Evolutionary conservation across 2,113 vertebrate genomes (phyloP).

Genomic region (Gymnorhina tibicen): DNA sequence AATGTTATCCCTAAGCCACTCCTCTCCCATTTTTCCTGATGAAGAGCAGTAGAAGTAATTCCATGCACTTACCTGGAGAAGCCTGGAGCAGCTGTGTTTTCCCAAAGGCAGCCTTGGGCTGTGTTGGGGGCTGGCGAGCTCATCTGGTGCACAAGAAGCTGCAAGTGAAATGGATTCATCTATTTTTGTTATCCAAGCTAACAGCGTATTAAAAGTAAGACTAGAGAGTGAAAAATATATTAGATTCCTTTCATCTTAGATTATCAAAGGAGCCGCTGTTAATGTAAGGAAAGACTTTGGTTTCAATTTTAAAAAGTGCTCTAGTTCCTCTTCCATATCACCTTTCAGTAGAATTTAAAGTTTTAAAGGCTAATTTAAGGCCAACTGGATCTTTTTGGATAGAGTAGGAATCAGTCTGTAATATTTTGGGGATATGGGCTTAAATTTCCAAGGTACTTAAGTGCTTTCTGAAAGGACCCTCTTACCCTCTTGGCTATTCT

Average conservation of each 20-base stretch:
- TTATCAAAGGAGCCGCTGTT: background rate
- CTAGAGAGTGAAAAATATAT: background rate
- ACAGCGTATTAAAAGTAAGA: background rate
- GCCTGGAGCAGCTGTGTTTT: background rate
- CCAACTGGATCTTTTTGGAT: background rate
- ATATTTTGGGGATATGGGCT: background rate
- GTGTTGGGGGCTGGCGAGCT: background rate
- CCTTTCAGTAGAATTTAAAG: background rate
- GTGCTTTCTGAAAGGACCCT: background rate
- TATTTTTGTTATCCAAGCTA: background rate
- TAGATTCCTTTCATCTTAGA: slow-evolving; percentile 24
- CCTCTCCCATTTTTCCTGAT: background rate
- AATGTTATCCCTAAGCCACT: background rate
- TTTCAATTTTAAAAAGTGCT: background rate
- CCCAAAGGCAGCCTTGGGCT: background rate
- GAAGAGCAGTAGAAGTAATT: background rate
- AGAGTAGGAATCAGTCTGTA: background rate
- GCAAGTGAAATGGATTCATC: background rate
- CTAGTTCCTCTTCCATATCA: background rate
- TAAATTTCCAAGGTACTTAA: background rate
- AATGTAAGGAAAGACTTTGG: background rate
- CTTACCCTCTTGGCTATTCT: background rate
- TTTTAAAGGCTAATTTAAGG: background rate
- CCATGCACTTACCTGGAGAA: background rate
- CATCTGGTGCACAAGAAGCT: background rate